These are phyloP conservation scores for Aphidius colemani DNA, from an alignment of 2,888 invertebrate genomes.

Conservation along the genomic window DNA sequence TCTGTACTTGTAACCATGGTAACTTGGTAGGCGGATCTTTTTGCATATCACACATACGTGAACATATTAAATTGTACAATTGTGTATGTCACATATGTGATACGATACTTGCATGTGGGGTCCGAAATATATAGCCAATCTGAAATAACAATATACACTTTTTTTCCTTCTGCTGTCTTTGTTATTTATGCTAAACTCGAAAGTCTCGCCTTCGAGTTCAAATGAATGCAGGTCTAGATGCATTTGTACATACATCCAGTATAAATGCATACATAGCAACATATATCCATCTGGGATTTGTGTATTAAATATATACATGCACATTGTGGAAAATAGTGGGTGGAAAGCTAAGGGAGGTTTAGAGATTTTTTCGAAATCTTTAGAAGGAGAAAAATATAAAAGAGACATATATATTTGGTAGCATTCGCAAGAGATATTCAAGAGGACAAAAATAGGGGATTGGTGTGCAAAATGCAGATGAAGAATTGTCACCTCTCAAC, in stretches of 20 bases:
- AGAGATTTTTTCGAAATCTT: slow-evolving; percentile 1
- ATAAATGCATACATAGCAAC: not conserved
- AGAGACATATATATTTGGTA: not conserved
- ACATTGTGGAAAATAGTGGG: slow-evolving; percentile 15
- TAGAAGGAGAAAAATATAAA: not conserved
- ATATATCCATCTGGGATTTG: not conserved
- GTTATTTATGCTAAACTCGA: slow-evolving; percentile 4
- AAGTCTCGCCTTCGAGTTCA: slow-evolving; percentile 10
- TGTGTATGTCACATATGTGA: slow-evolving; percentile 56
- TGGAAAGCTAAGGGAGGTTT: slow-evolving; percentile 9
- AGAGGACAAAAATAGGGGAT: slow-evolving; percentile 48
- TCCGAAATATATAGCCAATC: not conserved
- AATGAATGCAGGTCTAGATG: slow-evolving; percentile 16
- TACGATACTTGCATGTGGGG: slow-evolving; percentile 28
- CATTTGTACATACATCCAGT: slow-evolving; percentile 2
- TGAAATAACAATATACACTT: no score
- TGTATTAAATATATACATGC: slow-evolving; percentile 5
- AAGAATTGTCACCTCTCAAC: slow-evolving; percentile 53
- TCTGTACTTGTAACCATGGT: slow-evolving; percentile 48
- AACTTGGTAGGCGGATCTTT: slow-evolving; percentile 57
- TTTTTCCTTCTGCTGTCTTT: not conserved
- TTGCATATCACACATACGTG: slow-evolving; percentile 56
- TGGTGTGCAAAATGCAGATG: slow-evolving; percentile 48
- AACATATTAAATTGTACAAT: slow-evolving; percentile 30
- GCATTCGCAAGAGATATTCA: slow-evolving; percentile 1